phyloP scores from a whole-genome alignment of 1,140 invertebrate genomes.

The Panagrolaimus sp. region DNA sequence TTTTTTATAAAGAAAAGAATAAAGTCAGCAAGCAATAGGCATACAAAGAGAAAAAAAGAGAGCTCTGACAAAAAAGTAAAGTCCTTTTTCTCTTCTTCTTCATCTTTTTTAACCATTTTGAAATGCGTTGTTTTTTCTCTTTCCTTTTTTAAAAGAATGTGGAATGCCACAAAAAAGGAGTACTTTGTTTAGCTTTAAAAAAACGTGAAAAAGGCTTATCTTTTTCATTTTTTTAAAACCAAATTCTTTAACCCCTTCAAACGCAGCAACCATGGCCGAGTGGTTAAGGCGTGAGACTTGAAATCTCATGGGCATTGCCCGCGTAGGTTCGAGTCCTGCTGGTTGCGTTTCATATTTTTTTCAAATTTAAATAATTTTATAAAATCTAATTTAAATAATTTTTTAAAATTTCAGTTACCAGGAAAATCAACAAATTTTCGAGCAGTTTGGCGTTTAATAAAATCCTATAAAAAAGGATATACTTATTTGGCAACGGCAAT shows the following conservation, averaged over 20 bases:
- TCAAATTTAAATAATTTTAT: conserved; percentile 6
- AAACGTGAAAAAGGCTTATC: no score
- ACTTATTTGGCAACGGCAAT: conserved; percentile 34
- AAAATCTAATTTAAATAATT: conserved; percentile 12
- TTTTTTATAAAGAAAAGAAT: no score
- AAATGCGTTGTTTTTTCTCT: no score
- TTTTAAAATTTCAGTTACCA: conserved; percentile 34
- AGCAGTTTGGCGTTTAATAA: conserved; percentile 41
- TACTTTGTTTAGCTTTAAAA: no score
- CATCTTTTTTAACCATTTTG: no score
- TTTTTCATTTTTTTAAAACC: no score
- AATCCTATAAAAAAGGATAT: conserved; percentile 41
- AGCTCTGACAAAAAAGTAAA: no score
- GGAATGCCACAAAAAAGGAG: no score
- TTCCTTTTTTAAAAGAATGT: no score
- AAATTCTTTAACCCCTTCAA: background rate
- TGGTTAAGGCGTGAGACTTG: conserved; percentile 75
- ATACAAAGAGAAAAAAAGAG: no score
- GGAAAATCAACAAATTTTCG: conserved; percentile 39
- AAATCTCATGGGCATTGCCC: conserved; percentile 76
- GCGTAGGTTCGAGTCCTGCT: conserved; percentile 77
- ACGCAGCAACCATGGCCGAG: conserved; percentile 63
- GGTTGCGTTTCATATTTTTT: conserved; percentile 64
- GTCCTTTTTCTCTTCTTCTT: no score
- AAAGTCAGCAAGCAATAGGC: no score